Conservation (phyloP, 2,797 vertebrate genomes). For the Hemitrygon akajei region DNA sequence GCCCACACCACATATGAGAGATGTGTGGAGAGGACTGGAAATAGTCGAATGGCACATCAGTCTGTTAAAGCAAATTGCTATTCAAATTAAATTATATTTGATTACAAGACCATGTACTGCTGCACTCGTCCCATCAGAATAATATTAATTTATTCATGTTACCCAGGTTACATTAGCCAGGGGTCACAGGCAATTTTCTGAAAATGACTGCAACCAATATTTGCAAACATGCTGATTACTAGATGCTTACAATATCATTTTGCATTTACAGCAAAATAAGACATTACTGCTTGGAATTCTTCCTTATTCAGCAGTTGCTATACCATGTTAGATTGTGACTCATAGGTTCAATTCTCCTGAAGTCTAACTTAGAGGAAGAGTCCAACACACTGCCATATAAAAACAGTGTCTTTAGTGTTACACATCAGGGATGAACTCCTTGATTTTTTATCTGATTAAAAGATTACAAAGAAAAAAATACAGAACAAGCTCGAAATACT, state of each 20-base stretch:
- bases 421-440: no score
- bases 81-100: neutral
- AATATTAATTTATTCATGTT: neutral
- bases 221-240: neutral
- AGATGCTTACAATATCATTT: neutral
- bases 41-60: neutral
- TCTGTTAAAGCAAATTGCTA: neutral
- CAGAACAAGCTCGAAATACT: no score
- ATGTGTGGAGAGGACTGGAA: neutral
- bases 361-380: no score
- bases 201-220: neutral
- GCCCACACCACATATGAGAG: neutral
- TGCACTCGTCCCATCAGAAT: neutral
- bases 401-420: no score
- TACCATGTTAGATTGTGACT: no score
- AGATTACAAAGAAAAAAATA: no score
- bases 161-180: neutral
- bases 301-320: no score
- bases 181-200: neutral
- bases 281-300: no score
- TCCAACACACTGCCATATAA: no score
- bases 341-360: no score
- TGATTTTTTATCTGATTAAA: no score
- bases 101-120: neutral
- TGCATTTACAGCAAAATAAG: neutral